Evolutionary conservation across 1,140 invertebrate genomes (phyloP).

Genomic region (Brachionus sp.): DNA sequence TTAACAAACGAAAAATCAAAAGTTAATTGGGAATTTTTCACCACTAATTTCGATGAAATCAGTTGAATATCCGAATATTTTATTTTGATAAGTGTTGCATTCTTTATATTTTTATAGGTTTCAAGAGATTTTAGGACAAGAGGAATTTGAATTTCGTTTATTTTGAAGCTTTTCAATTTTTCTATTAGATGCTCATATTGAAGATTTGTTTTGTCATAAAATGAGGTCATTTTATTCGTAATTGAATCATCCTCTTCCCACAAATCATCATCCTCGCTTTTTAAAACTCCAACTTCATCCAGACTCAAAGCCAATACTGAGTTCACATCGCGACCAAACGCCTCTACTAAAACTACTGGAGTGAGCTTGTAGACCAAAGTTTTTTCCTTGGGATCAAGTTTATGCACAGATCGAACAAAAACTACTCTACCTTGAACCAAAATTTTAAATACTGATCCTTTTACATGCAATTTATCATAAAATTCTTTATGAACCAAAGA

Average conservation of each 20-base stretch:
- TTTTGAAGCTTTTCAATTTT: constrained; percentile 39
- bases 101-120: constrained; percentile 40
- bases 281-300: not conserved
- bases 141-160: constrained; percentile 40
- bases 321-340: not conserved
- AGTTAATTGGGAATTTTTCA: constrained; percentile 31
- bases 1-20: constrained; percentile 37
- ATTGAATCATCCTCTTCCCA: constrained; percentile 26
- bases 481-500: not conserved
- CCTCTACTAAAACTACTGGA: constrained; percentile 10
- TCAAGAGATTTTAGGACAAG: not conserved
- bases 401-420: not conserved
- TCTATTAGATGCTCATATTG: constrained; percentile 34
- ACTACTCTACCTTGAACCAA: constrained; percentile 23
- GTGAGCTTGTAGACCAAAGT: constrained; percentile 1
- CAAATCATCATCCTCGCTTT: constrained; percentile 5
- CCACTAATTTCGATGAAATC: not conserved
- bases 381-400: not conserved
- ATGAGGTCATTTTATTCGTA: constrained; percentile 36
- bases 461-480: constrained; percentile 35
- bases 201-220: constrained; percentile 27
- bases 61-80: constrained; percentile 25
- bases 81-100: constrained; percentile 35
- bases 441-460: constrained; percentile 23
- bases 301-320: constrained; percentile 24